These are phyloP conservation scores for Athalia circularis DNA, from an alignment of 2,888 invertebrate genomes.

Conservation along the genomic window DNA sequence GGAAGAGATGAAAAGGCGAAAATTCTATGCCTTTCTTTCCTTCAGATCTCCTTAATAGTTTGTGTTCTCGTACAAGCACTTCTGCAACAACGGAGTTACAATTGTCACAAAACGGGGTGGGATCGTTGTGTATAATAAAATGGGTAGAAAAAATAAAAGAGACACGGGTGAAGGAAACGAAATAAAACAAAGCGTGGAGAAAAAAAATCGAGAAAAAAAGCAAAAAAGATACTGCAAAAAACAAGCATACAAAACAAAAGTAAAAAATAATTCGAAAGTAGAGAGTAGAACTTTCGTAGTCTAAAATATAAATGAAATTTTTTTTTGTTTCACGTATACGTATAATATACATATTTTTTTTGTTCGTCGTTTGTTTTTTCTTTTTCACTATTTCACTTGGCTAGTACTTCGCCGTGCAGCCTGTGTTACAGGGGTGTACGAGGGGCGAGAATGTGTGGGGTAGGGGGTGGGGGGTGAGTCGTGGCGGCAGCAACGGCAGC, in stretches of 20 bases:
- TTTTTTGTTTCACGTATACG: too few relatives aligned
- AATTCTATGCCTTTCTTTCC: neutral
- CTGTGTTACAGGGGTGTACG: too few relatives aligned
- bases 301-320: slow-evolving; percentile 30
- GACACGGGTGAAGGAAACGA: slow-evolving; percentile 33
- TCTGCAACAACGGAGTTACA: slow-evolving; percentile 23
- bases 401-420: neutral
- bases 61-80: slow-evolving; percentile 39
- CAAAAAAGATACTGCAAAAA: slow-evolving; percentile 45
- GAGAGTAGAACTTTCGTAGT: neutral
- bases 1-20: neutral
- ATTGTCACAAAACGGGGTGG: slow-evolving; percentile 25
- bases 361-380: too few relatives aligned
- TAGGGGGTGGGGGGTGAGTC: too few relatives aligned
- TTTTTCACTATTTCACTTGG: slow-evolving; percentile 19
- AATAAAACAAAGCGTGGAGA: slow-evolving; percentile 44
- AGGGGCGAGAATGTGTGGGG: too few relatives aligned
- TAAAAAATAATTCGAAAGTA: neutral
- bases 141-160: neutral
- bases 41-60: slow-evolving; percentile 19
- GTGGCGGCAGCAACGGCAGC: neutral
- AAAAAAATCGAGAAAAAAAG: slow-evolving; percentile 26
- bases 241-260: slow-evolving; percentile 42
- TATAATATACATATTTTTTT: too few relatives aligned
- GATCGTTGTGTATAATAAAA: slow-evolving; percentile 21